Evolutionary conservation across 35 echinoderm and acorn worm genomes (phyloP).

Genomic region (Patiria miniata): DNA sequence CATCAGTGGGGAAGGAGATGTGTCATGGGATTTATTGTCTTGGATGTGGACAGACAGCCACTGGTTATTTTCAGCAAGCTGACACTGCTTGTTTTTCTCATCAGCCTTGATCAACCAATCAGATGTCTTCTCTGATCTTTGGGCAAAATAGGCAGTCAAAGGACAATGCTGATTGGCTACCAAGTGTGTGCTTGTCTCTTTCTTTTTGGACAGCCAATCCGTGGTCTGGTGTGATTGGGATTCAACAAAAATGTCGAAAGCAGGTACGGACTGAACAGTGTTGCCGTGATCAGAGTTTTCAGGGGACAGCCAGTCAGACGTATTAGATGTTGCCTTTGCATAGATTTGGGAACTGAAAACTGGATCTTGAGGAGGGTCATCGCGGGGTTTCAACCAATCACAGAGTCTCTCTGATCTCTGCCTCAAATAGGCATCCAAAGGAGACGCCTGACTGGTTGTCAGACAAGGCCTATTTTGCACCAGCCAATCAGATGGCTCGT

Average conservation of each 20-base stretch:
- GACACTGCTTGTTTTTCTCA: neutral
- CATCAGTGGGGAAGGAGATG: no score
- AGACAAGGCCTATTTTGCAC: neutral
- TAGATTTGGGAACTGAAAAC: neutral
- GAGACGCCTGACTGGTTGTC: slow-evolving; percentile 2
- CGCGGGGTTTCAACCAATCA: neutral
- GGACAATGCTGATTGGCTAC: neutral
- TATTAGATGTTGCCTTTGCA: neutral
- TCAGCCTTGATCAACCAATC: neutral
- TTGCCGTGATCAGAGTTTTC: neutral
- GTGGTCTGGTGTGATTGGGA: slow-evolving; percentile 6
- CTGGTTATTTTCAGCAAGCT: neutral
- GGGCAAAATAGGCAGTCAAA: neutral
- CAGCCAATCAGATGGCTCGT: slow-evolving; percentile 24
- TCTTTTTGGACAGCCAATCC: neutral
- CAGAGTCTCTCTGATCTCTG: neutral
- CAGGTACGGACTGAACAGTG: neutral
- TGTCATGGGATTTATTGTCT: no score
- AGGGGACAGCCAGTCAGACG: neutral
- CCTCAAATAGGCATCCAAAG: neutral
- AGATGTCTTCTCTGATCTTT: neutral
- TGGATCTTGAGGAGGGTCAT: neutral
- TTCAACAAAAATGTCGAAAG: neutral
- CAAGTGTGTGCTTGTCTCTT: neutral
- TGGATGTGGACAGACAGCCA: no score